A percentile compares a stretch with the other conserved stretches of the same genome.
These are phyloP conservation scores for Hemaris fuciformis DNA, from an alignment of 2,888 invertebrate genomes.

Conservation along the genomic window DNA sequence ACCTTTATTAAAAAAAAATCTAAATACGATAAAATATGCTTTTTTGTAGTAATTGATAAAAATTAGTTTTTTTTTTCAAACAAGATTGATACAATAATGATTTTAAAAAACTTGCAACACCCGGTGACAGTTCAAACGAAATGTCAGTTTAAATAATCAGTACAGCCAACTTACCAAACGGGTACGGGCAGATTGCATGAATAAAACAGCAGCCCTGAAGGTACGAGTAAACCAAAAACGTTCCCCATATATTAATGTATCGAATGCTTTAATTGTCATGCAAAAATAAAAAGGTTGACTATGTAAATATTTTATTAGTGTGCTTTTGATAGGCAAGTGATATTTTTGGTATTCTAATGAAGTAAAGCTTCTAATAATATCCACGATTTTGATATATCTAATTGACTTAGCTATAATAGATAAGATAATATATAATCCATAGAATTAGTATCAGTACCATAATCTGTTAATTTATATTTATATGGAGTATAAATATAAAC, in stretches of 20 bases:
- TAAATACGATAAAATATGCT: too few relatives aligned
- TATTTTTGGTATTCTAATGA: too few relatives aligned
- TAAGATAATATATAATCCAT: neutral
- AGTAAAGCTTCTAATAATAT: too few relatives aligned
- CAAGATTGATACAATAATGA: neutral
- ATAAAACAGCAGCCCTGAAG: conserved; percentile 67
- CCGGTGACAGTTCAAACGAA: conserved; percentile 11
- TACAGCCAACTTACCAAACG: conserved; percentile 54
- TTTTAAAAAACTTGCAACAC: conserved; percentile 8
- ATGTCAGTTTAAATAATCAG: conserved; percentile 13
- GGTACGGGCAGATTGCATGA: conserved; percentile 69
- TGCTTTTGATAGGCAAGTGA: conserved; percentile 28
- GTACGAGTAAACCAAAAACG: conserved; percentile 43
- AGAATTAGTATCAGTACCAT: neutral
- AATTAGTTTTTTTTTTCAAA: neutral
- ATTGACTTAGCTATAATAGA: too few relatives aligned
- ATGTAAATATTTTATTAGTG: conserved; percentile 71
- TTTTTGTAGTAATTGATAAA: too few relatives aligned
- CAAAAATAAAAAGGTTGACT: conserved; percentile 61
- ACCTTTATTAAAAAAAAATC: too few relatives aligned
- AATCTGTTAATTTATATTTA: too few relatives aligned
- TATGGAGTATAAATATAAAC: too few relatives aligned
- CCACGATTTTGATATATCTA: too few relatives aligned
- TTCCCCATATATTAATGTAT: conserved; percentile 36
- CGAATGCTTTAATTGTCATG: conserved; percentile 67